Percentiles rank a stretch among this genome's conserved stretches.
phyloP scores from a whole-genome alignment of 2,113 vertebrate species.

The Vombatus ursinus region DNA sequence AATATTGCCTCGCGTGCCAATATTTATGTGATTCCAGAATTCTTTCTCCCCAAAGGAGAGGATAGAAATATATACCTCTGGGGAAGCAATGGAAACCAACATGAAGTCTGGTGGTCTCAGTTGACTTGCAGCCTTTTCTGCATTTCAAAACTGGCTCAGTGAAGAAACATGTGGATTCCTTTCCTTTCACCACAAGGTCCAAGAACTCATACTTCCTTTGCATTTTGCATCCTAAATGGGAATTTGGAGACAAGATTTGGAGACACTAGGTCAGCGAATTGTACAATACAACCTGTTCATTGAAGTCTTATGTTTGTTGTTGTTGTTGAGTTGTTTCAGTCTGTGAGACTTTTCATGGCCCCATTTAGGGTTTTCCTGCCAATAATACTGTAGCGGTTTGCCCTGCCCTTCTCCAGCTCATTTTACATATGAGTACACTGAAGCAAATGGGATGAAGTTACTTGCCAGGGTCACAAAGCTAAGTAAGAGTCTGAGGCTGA shows the following conservation, averaged over 20 bases:
- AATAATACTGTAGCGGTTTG: not conserved
- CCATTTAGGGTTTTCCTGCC: not conserved
- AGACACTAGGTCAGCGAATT: not conserved
- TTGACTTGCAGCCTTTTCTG: not conserved
- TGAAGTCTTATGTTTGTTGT: not conserved
- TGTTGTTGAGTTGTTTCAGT: too few species aligned
- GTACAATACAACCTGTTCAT: not conserved
- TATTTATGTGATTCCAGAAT: not conserved
- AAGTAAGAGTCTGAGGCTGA: not conserved
- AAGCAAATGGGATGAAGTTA: not conserved
- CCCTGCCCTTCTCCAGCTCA: not conserved
- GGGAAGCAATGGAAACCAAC: not conserved
- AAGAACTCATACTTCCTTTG: not conserved
- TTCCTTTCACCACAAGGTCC: not conserved
- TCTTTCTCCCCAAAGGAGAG: not conserved
- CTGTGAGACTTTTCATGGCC: too few species aligned
- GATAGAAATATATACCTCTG: not conserved
- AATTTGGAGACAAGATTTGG: not conserved
- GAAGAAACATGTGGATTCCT: not conserved
- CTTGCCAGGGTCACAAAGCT: not conserved
- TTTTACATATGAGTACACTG: not conserved
- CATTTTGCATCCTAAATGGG: not conserved
- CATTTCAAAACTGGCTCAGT: not conserved
- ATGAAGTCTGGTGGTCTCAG: not conserved
- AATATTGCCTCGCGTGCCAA: not conserved